These are phyloP conservation scores for Leistus spinibarbis DNA, from an alignment of 2,888 invertebrate species.

Conservation along the genomic window DNA sequence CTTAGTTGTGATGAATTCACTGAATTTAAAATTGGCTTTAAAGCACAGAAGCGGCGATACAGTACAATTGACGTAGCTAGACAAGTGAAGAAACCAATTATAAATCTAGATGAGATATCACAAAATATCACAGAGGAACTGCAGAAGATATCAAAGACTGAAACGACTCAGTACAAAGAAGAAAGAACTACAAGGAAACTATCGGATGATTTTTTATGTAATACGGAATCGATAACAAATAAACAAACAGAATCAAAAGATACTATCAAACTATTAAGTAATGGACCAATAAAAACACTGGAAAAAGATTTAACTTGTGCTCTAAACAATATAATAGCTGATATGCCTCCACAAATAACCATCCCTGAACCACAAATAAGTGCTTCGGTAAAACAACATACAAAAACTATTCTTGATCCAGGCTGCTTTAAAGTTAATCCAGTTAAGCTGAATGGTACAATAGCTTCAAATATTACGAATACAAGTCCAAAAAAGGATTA, in stretches of 20 bases:
- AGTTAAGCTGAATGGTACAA: neutral
- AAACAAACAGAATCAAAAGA: neutral
- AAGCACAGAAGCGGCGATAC: constrained; percentile 30
- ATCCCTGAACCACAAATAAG: neutral
- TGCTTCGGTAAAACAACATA: neutral
- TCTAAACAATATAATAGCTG: neutral
- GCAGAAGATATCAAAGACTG: neutral
- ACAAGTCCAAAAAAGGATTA: neutral
- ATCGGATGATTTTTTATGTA: neutral
- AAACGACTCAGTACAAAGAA: neutral
- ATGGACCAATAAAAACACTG: neutral
- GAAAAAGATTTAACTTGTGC: neutral
- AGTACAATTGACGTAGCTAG: constrained; percentile 9
- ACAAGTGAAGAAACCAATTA: constrained; percentile 18
- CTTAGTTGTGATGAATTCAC: constrained; percentile 10
- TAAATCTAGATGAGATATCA: constrained; percentile 30
- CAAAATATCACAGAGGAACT: constrained; percentile 27
- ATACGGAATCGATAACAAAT: neutral
- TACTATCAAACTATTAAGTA: neutral
- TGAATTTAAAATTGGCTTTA: constrained; percentile 22
- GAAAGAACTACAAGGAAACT: neutral
- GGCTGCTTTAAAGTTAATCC: neutral
- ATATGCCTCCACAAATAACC: neutral
- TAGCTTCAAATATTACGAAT: neutral
- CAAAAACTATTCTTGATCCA: neutral